Evolutionary conservation across 2,797 vertebrate genomes (phyloP).

Genomic region (Avahi laniger): DNA sequence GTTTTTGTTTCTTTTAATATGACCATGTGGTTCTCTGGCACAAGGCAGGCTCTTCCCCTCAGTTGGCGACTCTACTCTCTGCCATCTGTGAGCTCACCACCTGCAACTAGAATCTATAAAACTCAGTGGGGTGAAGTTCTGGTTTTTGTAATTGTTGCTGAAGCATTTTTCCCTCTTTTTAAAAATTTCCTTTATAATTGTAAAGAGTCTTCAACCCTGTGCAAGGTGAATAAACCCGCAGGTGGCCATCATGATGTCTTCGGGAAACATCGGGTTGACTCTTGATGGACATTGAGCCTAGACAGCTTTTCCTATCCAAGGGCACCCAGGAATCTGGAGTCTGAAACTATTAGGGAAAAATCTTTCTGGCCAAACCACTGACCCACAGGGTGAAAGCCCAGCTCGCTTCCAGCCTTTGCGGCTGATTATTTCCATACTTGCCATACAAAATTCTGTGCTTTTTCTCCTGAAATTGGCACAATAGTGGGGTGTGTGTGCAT

Average conservation of each 20-base stretch:
- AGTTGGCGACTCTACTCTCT: constrained; percentile 10
- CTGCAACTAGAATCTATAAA: constrained; percentile 58
- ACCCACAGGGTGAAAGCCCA: neutral
- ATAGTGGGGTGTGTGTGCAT: accelerated
- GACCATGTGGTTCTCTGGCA: constrained; percentile 45
- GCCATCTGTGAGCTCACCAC: constrained; percentile 23
- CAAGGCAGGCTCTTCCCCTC: neutral
- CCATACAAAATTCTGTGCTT: neutral
- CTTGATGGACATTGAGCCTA: no score
- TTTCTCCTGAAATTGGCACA: neutral
- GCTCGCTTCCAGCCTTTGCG: neutral
- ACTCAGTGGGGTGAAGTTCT: constrained; percentile 47
- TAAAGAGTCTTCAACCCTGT: neutral
- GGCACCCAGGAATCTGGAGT: neutral
- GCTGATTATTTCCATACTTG: neutral
- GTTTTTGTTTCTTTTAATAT: neutral
- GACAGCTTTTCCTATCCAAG: neutral
- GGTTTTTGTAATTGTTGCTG: constrained; percentile 48
- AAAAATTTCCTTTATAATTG: neutral
- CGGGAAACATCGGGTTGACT: neutral
- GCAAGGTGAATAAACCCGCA: neutral
- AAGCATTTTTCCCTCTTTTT: neutral
- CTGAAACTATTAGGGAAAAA: neutral
- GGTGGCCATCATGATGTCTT: neutral
- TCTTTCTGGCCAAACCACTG: neutral